A percentile compares a stretch with the other conserved stretches of the same genome.
Evolutionary conservation across 2,888 invertebrate genomes (phyloP).

Genomic region (Mystacides longicornis): DNA sequence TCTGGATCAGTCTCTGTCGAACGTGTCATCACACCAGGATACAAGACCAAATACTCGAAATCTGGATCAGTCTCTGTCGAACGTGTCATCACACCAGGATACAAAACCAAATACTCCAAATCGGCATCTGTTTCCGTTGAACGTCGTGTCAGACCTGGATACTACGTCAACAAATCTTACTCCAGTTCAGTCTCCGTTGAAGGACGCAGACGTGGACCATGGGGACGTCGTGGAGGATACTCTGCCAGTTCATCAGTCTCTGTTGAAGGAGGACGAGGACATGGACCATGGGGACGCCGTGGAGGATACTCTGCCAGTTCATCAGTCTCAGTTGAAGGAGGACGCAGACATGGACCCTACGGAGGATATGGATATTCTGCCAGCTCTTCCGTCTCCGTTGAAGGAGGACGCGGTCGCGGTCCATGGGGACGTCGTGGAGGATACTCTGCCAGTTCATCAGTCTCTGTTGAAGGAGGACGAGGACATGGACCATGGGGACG

Average conservation of each 20-base stretch:
- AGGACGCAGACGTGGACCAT: conserved; percentile 6
- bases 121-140: neutral
- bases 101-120: neutral
- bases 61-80: conserved; percentile 9
- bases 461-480: conserved; percentile 7
- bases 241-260: conserved; percentile 4
- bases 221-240: neutral
- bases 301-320: neutral
- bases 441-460: neutral
- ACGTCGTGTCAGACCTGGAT: neutral
- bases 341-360: neutral
- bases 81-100: neutral
- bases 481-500: neutral
- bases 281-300: neutral
- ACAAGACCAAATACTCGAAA: neutral
- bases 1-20: conserved; percentile 10
- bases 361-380: neutral
- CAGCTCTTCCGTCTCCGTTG: neutral
- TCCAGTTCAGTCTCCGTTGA: conserved; percentile 1
- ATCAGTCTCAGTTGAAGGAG: conserved; percentile 1
- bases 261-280: conserved; percentile 5
- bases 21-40: conserved; percentile 1
- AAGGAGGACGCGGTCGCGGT: conserved; percentile 3
- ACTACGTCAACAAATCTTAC: neutral
- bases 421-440: conserved; percentile 5